These are phyloP conservation scores for Epirrhoe tristata DNA, from an alignment of 2,888 invertebrate species.

Conservation along the genomic window DNA sequence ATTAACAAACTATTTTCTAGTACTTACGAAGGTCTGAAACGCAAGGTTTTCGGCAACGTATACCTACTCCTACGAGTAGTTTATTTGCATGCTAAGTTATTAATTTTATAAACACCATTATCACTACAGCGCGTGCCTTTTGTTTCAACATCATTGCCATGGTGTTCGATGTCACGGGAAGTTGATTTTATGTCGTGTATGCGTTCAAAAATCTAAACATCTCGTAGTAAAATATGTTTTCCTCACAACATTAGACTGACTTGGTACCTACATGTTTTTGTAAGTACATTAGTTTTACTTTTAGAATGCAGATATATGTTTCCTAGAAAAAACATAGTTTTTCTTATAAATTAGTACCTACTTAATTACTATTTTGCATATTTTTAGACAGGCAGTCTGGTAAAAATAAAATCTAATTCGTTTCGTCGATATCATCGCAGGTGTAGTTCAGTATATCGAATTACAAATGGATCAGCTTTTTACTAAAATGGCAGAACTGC, in stretches of 20 bases:
- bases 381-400: slow-evolving; percentile 42
- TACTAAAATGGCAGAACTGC: slow-evolving; percentile 41
- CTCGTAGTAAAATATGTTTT: not conserved
- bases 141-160: slow-evolving; percentile 61
- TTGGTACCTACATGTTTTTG: not conserved
- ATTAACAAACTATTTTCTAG: too few species aligned
- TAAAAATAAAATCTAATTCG: slow-evolving; percentile 29
- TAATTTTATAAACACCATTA: slow-evolving; percentile 38
- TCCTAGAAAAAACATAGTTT: not conserved
- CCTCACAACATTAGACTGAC: not conserved
- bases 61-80: too few species aligned
- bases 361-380: slow-evolving; percentile 18
- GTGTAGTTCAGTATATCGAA: slow-evolving; percentile 44
- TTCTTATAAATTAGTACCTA: not conserved
- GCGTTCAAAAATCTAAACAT: not conserved
- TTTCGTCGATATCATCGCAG: slow-evolving; percentile 34
- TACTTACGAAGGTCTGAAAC: too few species aligned
- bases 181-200: slow-evolving; percentile 36
- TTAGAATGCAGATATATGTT: not conserved
- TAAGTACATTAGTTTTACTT: not conserved
- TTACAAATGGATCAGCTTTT: slow-evolving; percentile 48
- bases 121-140: slow-evolving; percentile 68
- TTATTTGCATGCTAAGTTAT: not conserved
- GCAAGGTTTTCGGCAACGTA: too few species aligned
- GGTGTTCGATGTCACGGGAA: slow-evolving; percentile 55